phyloP scores from a whole-genome alignment of 2,888 invertebrate species.

The Ashinkailepas kermadecensis region DNA sequence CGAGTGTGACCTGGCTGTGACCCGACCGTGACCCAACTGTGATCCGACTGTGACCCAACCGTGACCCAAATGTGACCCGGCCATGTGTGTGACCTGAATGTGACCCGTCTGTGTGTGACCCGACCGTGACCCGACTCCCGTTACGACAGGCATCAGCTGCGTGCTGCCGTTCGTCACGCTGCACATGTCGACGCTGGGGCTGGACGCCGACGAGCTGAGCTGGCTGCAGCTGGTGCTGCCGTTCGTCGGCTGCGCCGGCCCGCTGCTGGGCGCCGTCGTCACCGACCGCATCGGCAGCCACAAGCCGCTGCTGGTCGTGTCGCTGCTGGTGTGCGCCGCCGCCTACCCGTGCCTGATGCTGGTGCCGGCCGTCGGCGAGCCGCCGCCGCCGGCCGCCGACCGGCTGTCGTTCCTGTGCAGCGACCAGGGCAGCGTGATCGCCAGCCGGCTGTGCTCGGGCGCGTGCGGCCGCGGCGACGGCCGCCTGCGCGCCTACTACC shows the following conservation, averaged over 20 bases:
- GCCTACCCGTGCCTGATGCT: constrained; percentile 19
- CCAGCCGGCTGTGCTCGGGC: not conserved
- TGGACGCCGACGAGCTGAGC: constrained; percentile 64
- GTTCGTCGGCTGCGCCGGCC: constrained; percentile 67
- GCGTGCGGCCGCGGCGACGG: not conserved
- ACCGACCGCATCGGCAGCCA: constrained; percentile 60
- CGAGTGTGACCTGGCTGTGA: no score
- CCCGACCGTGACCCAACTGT: no score
- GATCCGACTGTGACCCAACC: no score
- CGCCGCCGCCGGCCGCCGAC: not conserved
- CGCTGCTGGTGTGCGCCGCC: constrained; percentile 36
- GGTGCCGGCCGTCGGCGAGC: not conserved
- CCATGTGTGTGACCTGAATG: no score
- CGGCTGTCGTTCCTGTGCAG: not conserved
- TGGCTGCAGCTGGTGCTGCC: constrained; percentile 72
- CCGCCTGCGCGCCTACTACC: not conserved
- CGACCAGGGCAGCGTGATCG: not conserved
- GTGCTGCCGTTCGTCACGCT: constrained; percentile 72
- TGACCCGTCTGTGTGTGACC: no score
- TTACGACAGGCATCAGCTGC: constrained; percentile 62
- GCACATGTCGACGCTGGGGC: constrained; percentile 64
- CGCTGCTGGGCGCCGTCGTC: constrained; percentile 65
- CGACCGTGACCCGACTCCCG: no score
- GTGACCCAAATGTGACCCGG: no score
- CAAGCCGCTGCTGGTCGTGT: constrained; percentile 39